phyloP scores from a whole-genome alignment of 1,140 invertebrate species.

The Cyrtorhinus lividipennis region DNA sequence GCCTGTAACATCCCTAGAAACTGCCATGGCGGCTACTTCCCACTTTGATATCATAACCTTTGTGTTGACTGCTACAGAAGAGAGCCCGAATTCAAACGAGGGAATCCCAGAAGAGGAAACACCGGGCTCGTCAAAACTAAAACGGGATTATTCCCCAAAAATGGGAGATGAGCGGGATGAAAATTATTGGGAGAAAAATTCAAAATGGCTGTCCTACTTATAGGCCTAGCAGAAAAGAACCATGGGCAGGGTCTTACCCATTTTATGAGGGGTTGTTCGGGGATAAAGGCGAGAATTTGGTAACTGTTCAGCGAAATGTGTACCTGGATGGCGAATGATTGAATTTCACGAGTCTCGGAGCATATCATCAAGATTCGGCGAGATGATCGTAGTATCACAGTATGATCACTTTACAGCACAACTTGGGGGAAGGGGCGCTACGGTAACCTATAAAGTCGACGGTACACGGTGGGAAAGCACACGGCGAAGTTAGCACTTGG shows the following conservation, averaged over 20 bases:
- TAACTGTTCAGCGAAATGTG: too few species aligned
- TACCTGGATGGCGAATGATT: too few species aligned
- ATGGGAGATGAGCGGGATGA: too few species aligned
- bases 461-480: background rate
- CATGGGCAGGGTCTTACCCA: background rate
- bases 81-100: background rate
- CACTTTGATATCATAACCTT: slow-evolving; percentile 4
- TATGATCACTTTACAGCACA: background rate
- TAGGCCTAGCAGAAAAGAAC: background rate
- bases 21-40: background rate
- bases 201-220: slow-evolving; percentile 19
- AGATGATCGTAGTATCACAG: background rate
- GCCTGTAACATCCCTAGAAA: background rate
- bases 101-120: too few species aligned
- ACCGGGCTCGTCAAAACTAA: too few species aligned
- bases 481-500: background rate
- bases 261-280: too few species aligned
- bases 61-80: background rate
- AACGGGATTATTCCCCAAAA: too few species aligned
- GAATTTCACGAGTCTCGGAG: background rate
- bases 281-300: too few species aligned
- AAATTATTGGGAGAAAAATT: slow-evolving; percentile 14
- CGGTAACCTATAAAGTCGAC: background rate
- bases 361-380: background rate
- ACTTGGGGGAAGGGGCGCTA: background rate